A percentile compares a stretch with the other conserved stretches of the same genome.
Evolutionary conservation across 2,888 invertebrate genomes (phyloP).

Genomic region (Tenodera sinensis): DNA sequence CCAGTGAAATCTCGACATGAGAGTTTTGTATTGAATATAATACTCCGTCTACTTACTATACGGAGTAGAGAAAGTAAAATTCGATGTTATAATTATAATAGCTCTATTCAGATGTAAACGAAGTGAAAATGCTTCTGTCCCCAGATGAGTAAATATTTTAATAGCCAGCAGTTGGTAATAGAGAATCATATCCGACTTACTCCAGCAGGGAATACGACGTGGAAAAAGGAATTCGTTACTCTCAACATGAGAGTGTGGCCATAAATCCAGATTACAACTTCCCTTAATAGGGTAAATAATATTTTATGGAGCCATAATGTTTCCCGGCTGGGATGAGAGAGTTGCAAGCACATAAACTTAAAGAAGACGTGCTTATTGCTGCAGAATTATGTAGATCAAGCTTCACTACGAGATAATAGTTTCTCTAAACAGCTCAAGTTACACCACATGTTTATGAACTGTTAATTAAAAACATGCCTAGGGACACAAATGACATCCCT

Average conservation of each 20-base stretch:
- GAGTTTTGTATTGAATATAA: no score
- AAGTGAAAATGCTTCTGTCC: no score
- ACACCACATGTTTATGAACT: no score
- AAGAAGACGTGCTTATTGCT: not conserved
- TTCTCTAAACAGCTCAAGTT: no score
- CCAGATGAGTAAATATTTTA: not conserved
- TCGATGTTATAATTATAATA: no score
- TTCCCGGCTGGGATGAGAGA: not conserved
- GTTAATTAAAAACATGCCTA: no score
- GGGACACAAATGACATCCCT: no score
- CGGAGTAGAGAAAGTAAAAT: no score
- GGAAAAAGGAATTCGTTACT: not conserved
- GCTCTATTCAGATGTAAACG: no score
- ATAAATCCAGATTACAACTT: not conserved
- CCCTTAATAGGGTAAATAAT: not conserved
- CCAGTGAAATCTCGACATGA: no score
- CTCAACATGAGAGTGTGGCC: not conserved
- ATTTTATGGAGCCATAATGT: not conserved
- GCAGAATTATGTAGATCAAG: not conserved
- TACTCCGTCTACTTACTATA: no score
- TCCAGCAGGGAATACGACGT: not conserved
- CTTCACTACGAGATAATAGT: no score
- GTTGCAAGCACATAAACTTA: not conserved
- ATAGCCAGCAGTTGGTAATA: not conserved
- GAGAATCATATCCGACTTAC: not conserved